A percentile compares a stretch with the other conserved stretches of the same genome.
phyloP scores from a whole-genome alignment of 2,797 vertebrate genomes.

The Molossus molossus region DNA sequence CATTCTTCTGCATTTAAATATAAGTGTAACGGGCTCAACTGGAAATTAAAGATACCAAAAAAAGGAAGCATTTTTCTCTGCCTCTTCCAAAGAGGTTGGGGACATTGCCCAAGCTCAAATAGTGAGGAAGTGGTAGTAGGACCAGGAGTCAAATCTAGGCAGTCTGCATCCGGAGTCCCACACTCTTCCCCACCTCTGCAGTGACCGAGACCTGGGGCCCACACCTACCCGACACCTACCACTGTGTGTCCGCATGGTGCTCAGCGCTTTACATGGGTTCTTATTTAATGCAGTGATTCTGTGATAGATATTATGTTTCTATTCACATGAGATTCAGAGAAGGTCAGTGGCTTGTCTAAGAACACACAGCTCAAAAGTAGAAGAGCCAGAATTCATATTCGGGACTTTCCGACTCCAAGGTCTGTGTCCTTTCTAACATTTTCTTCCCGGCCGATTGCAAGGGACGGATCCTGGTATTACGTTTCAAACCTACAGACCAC shows the following conservation, averaged over 20 bases:
- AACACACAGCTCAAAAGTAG: neutral
- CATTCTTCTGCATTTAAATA: neutral
- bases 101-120: neutral
- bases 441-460: neutral
- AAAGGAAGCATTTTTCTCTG: conserved; percentile 11
- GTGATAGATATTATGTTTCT: neutral
- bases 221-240: neutral
- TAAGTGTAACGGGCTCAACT: neutral
- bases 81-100: neutral
- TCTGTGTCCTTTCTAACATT: neutral
- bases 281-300: neutral
- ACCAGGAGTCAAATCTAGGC: neutral
- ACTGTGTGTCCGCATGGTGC: fast-evolving
- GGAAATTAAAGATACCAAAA: neutral
- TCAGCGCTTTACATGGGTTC: fast-evolving
- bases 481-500: neutral
- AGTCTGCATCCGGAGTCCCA: neutral
- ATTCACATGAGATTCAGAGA: neutral
- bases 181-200: neutral
- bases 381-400: neutral
- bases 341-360: neutral
- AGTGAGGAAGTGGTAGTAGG: neutral
- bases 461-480: neutral
- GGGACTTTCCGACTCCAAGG: neutral
- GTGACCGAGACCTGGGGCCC: neutral